Evolutionary conservation across 1,140 invertebrate genomes (phyloP).

Genomic region (Lerema accius): DNA sequence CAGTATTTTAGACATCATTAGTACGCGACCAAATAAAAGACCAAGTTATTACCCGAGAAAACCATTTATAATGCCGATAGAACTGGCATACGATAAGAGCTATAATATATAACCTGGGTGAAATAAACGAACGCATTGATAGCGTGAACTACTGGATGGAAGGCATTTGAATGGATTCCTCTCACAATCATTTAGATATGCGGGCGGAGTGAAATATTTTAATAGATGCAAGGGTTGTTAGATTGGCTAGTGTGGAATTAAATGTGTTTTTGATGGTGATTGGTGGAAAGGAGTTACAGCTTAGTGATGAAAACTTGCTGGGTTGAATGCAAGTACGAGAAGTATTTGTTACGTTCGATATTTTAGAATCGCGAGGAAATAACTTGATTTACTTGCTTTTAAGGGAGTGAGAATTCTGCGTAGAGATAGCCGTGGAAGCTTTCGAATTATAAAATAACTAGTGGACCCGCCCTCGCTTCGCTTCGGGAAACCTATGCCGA

Average conservation of each 20-base stretch:
- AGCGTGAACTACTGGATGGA: slow-evolving; percentile 27
- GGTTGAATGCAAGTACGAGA: no score
- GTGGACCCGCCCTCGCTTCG: no score
- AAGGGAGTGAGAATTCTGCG: no score
- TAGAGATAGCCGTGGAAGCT: no score
- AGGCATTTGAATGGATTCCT: slow-evolving; percentile 25
- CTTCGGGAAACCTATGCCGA: no score
- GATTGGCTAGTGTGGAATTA: neutral
- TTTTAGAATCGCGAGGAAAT: no score
- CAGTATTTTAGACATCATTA: slow-evolving; percentile 6
- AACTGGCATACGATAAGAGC: slow-evolving; percentile 18
- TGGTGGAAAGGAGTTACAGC: no score
- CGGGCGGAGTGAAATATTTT: slow-evolving; percentile 28
- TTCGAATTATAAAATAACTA: no score
- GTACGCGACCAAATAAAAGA: slow-evolving; percentile 13
- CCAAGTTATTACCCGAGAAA: slow-evolving; percentile 10
- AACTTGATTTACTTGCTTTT: no score
- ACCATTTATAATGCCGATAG: slow-evolving; percentile 26
- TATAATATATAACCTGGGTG: slow-evolving; percentile 15
- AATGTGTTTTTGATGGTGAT: no score
- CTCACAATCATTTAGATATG: slow-evolving; percentile 33
- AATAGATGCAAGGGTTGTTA: slow-evolving; percentile 22
- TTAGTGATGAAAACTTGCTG: neutral
- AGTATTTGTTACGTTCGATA: no score
- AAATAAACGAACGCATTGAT: slow-evolving; percentile 11